phyloP scores from a whole-genome alignment of 1,140 invertebrate species.

The Nymphalis io region DNA sequence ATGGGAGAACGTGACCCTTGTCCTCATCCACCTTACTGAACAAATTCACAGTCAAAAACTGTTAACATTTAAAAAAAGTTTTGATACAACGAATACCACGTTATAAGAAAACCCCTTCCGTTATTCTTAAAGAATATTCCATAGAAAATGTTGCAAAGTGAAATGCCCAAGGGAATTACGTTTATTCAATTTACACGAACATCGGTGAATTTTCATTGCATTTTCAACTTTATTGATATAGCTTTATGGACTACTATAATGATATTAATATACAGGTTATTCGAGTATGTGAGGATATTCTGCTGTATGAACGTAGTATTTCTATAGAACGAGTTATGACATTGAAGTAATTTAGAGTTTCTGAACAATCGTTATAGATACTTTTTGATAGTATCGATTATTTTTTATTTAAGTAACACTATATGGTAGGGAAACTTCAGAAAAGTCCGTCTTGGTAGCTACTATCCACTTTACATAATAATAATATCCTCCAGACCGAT shows the following conservation, averaged over 20 bases:
- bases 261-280: background rate
- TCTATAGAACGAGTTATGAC: constrained; percentile 2
- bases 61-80: constrained; percentile 4
- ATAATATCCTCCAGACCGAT: too few relatives aligned
- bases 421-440: too few relatives aligned
- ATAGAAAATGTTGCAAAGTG: constrained; percentile 47
- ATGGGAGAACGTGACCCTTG: too few relatives aligned
- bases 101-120: constrained; percentile 33
- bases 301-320: background rate
- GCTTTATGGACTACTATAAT: constrained; percentile 22
- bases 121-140: constrained; percentile 46
- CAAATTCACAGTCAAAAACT: background rate
- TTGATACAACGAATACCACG: constrained; percentile 21
- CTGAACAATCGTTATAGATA: too few relatives aligned
- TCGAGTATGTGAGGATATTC: constrained; percentile 13
- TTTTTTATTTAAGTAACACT: too few relatives aligned
- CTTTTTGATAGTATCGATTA: too few relatives aligned
- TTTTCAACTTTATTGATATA: constrained; percentile 29
- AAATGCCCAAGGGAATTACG: constrained; percentile 45
- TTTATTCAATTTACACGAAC: constrained; percentile 48
- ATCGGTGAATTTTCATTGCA: constrained; percentile 16
- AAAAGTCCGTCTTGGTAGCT: too few relatives aligned
- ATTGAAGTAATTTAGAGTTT: background rate
- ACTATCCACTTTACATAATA: too few relatives aligned
- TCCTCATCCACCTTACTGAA: too few relatives aligned